A percentile compares a stretch with the other conserved stretches of the same genome.
Evolutionary conservation across 2,888 invertebrate species (phyloP).

Genomic region (Campoplex capitator): DNA sequence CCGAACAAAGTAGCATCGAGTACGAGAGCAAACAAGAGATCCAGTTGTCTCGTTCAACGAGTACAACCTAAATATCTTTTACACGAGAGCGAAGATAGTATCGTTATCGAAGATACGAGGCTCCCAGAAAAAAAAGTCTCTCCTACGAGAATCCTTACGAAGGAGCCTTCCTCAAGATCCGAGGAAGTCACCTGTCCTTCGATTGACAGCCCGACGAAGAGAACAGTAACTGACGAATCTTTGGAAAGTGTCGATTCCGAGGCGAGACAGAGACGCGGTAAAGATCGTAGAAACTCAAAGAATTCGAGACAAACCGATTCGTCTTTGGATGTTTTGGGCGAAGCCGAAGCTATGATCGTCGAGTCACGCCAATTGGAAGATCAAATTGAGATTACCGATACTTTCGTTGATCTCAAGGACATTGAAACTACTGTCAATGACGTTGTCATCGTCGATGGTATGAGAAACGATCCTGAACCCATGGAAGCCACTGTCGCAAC

Average conservation of each 20-base stretch:
- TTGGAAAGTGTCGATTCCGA: background rate
- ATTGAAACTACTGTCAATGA: conserved; percentile 34
- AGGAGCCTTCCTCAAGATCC: background rate
- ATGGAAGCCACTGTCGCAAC: conserved; percentile 67
- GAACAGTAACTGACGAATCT: conserved; percentile 25
- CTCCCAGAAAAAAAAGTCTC: conserved; percentile 51
- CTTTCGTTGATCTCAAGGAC: conserved; percentile 69
- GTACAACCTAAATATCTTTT: conserved; percentile 72
- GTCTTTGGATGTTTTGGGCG: conserved; percentile 2
- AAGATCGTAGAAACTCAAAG: conserved; percentile 45
- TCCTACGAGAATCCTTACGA: background rate
- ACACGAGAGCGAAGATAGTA: conserved; percentile 75
- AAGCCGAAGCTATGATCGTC: conserved; percentile 66
- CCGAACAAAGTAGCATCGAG: conserved; percentile 58
- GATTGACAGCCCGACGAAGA: conserved; percentile 25
- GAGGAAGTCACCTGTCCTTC: background rate
- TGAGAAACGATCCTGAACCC: conserved; percentile 60
- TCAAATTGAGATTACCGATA: conserved; percentile 55
- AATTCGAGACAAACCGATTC: conserved; percentile 13
- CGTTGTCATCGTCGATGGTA: conserved; percentile 18
- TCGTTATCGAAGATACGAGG: conserved; percentile 75
- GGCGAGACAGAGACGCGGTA: conserved; percentile 24
- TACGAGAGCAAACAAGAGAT: conserved; percentile 61
- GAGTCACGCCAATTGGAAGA: conserved; percentile 52
- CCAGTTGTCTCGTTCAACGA: conserved; percentile 41